A percentile compares a stretch with the other conserved stretches of the same genome.
Conservation (phyloP, 2,797 vertebrate genomes). For the Gambusia yucatana region DNA sequence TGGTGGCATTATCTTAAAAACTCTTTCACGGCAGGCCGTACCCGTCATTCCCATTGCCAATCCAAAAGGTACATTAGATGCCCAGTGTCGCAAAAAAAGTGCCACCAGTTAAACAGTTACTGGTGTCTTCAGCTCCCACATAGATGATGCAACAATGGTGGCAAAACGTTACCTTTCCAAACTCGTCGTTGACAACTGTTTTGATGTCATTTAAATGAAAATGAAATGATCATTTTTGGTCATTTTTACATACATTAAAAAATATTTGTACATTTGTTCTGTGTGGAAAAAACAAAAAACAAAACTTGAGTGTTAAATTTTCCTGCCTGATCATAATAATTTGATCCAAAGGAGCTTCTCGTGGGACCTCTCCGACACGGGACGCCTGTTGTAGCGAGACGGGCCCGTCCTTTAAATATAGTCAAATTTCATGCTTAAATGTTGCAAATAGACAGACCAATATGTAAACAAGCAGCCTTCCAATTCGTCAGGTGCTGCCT, state of each 20-base stretch:
- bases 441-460: constrained; percentile 64
- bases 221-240: neutral
- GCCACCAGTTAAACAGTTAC: neutral
- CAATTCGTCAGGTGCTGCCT: constrained; percentile 44
- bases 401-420: constrained; percentile 49
- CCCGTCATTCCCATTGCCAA: neutral
- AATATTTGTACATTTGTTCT: neutral
- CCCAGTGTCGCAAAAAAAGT: neutral
- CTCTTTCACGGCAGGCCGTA: neutral
- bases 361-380: neutral
- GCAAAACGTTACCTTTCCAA: neutral
- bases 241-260: neutral
- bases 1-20: neutral
- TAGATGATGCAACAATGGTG: neutral
- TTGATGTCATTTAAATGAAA: neutral
- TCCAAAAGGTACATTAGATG: neutral
- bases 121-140: neutral
- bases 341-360: constrained; percentile 22
- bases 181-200: neutral
- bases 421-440: constrained; percentile 62
- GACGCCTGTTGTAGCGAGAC: constrained; percentile 30
- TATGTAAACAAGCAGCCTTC: constrained; percentile 65
- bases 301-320: neutral
- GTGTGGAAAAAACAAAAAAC: constrained; percentile 9
- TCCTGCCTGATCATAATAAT: neutral